Conservation (phyloP, 2,113 vertebrate genomes). For the Chlorodrepanis virens region DNA sequence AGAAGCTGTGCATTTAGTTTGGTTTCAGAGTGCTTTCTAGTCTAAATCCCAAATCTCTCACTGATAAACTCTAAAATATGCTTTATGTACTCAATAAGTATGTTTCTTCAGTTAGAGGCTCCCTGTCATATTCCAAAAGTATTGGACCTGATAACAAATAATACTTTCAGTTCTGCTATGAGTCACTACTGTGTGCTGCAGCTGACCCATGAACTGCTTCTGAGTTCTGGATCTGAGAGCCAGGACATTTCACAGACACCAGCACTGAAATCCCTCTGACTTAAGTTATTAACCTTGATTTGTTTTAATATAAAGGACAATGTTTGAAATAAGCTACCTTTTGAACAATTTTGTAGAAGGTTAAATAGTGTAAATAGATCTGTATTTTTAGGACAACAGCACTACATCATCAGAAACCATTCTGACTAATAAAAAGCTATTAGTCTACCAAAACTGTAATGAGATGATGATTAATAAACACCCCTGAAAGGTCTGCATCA, state of each 20-base stretch:
- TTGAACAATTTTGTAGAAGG: conserved; percentile 50
- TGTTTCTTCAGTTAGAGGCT: conserved; percentile 22
- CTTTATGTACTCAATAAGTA: background rate
- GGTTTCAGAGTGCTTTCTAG: background rate
- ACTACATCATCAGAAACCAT: conserved; percentile 67
- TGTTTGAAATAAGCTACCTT: conserved; percentile 1
- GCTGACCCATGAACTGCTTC: background rate
- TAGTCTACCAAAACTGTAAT: conserved; percentile 72
- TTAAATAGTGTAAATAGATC: conserved; percentile 60
- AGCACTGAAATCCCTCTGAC: background rate
- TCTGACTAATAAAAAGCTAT: conserved; percentile 74
- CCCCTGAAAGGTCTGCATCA: conserved; percentile 72
- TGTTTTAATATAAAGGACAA: background rate
- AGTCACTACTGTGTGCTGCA: background rate
- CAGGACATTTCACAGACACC: background rate
- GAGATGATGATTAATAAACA: conserved; percentile 80
- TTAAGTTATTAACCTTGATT: background rate
- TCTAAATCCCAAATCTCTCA: conserved; percentile 21
- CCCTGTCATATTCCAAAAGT: background rate
- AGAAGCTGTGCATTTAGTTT: background rate
- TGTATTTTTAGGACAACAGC: conserved; percentile 47
- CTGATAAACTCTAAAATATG: conserved; percentile 44
- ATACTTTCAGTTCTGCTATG: background rate
- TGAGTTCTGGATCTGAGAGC: background rate
- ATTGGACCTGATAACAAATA: background rate